Base-by-base conservation (phyloP, 2,797 vertebrate genomes). In the Leptoclinus maculatus region DNA sequence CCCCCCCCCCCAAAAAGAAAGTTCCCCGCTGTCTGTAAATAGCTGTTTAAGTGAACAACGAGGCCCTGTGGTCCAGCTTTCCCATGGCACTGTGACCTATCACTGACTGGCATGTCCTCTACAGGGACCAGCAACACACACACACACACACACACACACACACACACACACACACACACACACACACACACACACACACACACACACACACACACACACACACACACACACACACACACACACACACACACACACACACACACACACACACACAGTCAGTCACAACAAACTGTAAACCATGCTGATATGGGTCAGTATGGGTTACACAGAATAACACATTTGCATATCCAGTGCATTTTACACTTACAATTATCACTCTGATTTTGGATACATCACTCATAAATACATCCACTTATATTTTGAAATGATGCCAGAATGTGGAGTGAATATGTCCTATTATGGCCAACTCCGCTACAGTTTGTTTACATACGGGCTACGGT, bases 81-180 rank as follows among this genome's bases (percentile, higher is more conserved):
- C 94, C 94, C 94, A 95, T 94, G 94, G 92, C 91, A 94, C 87
- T 74, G 71, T 95, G 94, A 95, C 94, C 95, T 89, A 58, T 83
- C 91, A 84, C 10, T 78, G 86, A 87, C 85, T 94, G 92, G 89
- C 92, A 90, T 79, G 89, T 89, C 86, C 89, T 92, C 88, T 80
- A 56, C 76, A 82, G 82, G 87, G 82, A 90, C 49, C 82, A 65
- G 58, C 38, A 29, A 62, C 27, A 60, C 63, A 77, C 57, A 45
- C 59, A 71, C 36, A 72, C 70, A 60, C 63, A 74, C 57, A 45
- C 59, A 66, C 29, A 76, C 70, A 54, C 63, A 77, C 57, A 45
- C 59, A 71, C 36, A 72, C 70, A 60, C 63, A 77, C 57, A 38
- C 59, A 71, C 36, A 76, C 70, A 60, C 63, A 77, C 57, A 45